Conservation (phyloP, 2,888 invertebrate genomes). For the Chrysomela aeneicollis region DNA sequence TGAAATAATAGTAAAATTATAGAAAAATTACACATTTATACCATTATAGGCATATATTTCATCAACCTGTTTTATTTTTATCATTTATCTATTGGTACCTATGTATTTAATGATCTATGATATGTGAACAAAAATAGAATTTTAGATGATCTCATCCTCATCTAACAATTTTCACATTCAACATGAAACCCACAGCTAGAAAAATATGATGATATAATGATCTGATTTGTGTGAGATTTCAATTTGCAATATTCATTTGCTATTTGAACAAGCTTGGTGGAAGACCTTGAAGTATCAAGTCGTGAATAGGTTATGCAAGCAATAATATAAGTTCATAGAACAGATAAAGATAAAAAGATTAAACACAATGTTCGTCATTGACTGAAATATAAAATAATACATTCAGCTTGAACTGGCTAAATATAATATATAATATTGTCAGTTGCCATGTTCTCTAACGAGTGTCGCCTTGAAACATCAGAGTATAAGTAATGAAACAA, state of each 20-base stretch:
- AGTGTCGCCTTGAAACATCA: not conserved
- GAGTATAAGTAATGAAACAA: not conserved
- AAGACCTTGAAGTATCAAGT: constrained; percentile 1
- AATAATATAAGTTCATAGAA: not conserved
- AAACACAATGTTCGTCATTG: not conserved
- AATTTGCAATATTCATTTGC: not conserved
- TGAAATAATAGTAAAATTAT: no score
- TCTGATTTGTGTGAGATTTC: not conserved
- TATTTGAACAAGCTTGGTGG: not conserved
- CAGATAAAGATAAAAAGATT: not conserved
- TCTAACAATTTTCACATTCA: no score
- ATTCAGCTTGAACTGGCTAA: not conserved
- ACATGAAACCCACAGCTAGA: not conserved
- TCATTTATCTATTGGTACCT: no score
- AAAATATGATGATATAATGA: not conserved
- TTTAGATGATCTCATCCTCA: no score
- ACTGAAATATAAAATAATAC: not conserved
- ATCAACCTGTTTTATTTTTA: no score
- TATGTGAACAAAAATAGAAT: no score
- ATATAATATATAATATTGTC: not conserved
- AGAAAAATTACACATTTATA: no score
- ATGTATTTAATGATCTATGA: no score
- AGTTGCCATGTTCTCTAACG: not conserved
- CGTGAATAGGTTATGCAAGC: constrained; percentile 1
- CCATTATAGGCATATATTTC: no score